Percentiles rank a stretch among this genome's conserved stretches.
phyloP scores from a whole-genome alignment of 2,113 vertebrate genomes.

The Antennarius striatus region DNA sequence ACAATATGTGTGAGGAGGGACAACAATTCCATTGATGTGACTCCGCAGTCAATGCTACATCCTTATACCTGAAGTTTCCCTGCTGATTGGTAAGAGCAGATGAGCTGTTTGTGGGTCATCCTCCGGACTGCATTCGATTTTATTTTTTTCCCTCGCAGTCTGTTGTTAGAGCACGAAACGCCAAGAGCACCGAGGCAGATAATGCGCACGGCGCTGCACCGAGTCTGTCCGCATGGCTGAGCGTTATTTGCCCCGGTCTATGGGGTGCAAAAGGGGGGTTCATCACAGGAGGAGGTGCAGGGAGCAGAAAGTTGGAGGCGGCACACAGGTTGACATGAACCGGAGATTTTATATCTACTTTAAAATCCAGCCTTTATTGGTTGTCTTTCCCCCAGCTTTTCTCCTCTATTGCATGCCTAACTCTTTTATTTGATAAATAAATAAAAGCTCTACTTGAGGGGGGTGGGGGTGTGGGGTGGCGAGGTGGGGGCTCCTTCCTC shows the following conservation, averaged over 20 bases:
- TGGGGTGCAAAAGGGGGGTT: constrained; percentile 38
- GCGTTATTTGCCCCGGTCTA: constrained; percentile 43
- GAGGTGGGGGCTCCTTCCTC: constrained; percentile 64
- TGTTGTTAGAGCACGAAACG: constrained; percentile 43
- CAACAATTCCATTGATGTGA: constrained; percentile 40
- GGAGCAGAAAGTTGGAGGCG: constrained; percentile 30
- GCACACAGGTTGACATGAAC: no score
- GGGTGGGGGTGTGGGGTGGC: constrained; percentile 27
- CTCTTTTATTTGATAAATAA: constrained; percentile 74
- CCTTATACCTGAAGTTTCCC: constrained; percentile 61
- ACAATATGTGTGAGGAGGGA: constrained; percentile 23
- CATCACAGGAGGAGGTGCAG: constrained; percentile 42
- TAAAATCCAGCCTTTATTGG: constrained; percentile 23
- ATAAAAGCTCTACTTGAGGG: constrained; percentile 69
- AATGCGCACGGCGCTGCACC: constrained; percentile 40
- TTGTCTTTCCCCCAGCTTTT: constrained; percentile 6
- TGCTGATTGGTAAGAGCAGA: constrained; percentile 52
- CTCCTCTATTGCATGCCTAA: constrained; percentile 43
- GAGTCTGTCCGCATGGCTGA: constrained; percentile 55
- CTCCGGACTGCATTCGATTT: constrained; percentile 31
- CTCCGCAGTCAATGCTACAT: constrained; percentile 51
- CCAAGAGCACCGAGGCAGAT: constrained; percentile 53
- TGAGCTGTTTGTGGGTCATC: constrained; percentile 51
- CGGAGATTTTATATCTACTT: constrained; percentile 28
- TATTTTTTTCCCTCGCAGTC: constrained; percentile 19